Conservation (phyloP, 2,113 vertebrate species). For the Catharus fuscescens region DNA sequence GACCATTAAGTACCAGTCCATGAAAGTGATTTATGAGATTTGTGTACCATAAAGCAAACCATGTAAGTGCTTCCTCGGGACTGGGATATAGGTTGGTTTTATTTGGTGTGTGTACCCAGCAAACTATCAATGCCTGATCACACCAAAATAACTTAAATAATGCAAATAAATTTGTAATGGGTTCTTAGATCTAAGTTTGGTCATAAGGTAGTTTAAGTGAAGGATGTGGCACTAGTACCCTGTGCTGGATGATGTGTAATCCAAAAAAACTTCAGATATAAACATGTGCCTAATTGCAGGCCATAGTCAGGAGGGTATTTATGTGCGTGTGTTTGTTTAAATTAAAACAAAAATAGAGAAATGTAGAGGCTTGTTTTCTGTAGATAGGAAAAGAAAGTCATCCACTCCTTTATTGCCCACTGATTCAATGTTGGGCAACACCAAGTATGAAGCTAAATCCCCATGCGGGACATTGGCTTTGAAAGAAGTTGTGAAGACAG, state of each 20-base stretch:
- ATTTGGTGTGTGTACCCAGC: neutral
- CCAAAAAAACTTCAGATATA: neutral
- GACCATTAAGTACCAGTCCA: neutral
- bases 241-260: neutral
- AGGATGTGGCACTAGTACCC: neutral
- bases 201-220: neutral
- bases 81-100: neutral
- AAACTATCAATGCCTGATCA: neutral
- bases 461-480: no score
- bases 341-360: neutral
- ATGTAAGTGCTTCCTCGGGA: rapidly evolving
- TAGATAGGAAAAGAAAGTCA: neutral
- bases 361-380: neutral
- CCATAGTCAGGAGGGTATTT: neutral
- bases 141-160: neutral
- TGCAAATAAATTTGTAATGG: slow-evolving; percentile 8
- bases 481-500: neutral
- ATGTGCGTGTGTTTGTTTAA: neutral
- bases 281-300: neutral
- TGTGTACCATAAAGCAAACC: neutral
- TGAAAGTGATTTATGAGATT: neutral
- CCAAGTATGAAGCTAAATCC: neutral
- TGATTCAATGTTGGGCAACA: neutral
- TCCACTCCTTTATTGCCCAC: neutral
- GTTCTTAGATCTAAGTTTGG: neutral